Base-by-base conservation (phyloP, 2,113 vertebrate species). In the Athene noctua region DNA sequence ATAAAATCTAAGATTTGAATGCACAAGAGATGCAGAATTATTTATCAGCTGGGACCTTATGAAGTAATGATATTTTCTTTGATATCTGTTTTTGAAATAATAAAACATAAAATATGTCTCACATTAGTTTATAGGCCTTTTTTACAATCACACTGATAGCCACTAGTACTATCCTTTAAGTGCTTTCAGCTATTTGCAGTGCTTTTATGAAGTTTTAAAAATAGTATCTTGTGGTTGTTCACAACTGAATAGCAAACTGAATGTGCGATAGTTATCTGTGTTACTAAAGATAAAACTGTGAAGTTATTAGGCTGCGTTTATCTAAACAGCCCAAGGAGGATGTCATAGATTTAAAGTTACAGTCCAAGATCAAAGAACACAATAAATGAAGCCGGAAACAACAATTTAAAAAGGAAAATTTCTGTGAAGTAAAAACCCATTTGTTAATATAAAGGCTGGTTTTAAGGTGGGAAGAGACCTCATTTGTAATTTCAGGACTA, bases 331-430 rank as follows among this genome's bases (percentile, higher is more conserved):
- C 79, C 91, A 96, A 80, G 90, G 42, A 95, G 96, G 94, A 97
- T 97, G 91, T 97, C 94, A 95, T n/a, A 96, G 92, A 97, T 96
- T 97, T 97, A 91, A 95, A 93, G 51, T 95, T 88, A 92, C 66
- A 92, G 88, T 46, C 17, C 68, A 91, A 98, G 98, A 98, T 98
- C 98, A 98, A 98, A 98, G 97, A 91, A 97, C 30, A 77, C 88
- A 97, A 97, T 98, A 98, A 95, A 98, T 92, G 96, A 91, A 92
- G 42, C 90, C 97, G 98, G 98, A 98, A 98, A 95, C 77, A 96
- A 96, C 95, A 95, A 94, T 90, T 88, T 77, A 59, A 92, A 94
- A 91, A 92, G 72, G 91, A 98, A 96, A 94, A 94, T 94, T 93
- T 97, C 90, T 90, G 86, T 87, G 78, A 84, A 96, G 89, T 55